phyloP scores from a whole-genome alignment of 2,888 invertebrate species.

The Exephanes ischioxanthus region DNA sequence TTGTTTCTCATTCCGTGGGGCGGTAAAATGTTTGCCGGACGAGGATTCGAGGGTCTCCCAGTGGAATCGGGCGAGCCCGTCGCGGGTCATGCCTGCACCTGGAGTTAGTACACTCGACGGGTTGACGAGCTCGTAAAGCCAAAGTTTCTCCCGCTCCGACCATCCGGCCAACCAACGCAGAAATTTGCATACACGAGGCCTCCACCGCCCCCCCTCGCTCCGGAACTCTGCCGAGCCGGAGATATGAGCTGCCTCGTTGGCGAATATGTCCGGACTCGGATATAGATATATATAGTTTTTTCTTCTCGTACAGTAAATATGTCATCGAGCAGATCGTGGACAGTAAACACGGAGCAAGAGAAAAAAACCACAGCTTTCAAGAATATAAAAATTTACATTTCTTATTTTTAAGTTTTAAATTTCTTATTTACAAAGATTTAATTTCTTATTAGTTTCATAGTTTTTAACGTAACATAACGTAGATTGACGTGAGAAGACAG shows the following conservation, averaged over 20 bases:
- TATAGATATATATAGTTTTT: not conserved
- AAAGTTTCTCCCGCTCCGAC: constrained; percentile 15
- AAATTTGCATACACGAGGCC: constrained; percentile 31
- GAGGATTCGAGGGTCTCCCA: not conserved
- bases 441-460: no score
- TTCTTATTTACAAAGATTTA: no score
- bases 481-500: no score
- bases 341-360: not conserved
- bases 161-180: not conserved
- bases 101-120: constrained; percentile 2
- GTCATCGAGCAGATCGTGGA: not conserved
- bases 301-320: not conserved
- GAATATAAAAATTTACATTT: not conserved
- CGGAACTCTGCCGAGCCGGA: not conserved
- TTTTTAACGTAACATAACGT: no score
- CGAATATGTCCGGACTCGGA: not conserved
- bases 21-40: constrained; percentile 34
- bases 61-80: not conserved
- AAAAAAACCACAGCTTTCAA: not conserved
- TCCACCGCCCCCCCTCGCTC: not conserved
- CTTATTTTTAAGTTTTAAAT: no score
- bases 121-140: constrained; percentile 44
- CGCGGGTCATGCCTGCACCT: not conserved
- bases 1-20: constrained; percentile 27
- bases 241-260: constrained; percentile 8